Evolutionary conservation across 1,140 invertebrate species (phyloP), one percentile per base, ranked within the genome.

Genomic region (Trichomalopsis sarcophagae): DNA sequence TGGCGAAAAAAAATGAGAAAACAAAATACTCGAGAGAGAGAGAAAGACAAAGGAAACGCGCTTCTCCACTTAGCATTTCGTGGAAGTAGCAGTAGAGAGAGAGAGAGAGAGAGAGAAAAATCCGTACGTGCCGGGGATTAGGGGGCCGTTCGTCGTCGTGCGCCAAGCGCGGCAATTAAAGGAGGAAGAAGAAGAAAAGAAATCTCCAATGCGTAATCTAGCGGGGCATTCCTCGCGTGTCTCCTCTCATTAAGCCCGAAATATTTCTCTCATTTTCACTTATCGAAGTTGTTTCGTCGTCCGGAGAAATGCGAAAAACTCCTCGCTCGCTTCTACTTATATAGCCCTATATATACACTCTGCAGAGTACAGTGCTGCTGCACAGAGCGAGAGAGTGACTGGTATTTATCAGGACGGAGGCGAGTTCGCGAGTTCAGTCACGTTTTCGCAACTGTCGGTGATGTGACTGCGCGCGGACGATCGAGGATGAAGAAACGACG

Each of bases 361-460:
- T 11, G 33, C 17, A 23, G 27, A 7, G 7, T 11, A 11, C n/a
- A 71, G 68, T 27, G 36, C 27, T 27, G n/a, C 14, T 55, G 23
- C 11, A 50, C 17, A 68, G 62, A 40, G 36, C 33, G 33, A 36
- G 4, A 36, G 69, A 74, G 55, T 68, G 33, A 47, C 73, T 69
- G 50, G 47, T 79, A 80, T 75, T 79, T 78, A 78, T 77, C 73
- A 17, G 55, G 13, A 2, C 2, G 68, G 27, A 71, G 11, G 2
- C 0, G 66, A 74, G 68, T 74, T 74, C 30, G 40, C 27, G 78
- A 86, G 69, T 84, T 81, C 79, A 68, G 82, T 84, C 86, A 86
- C 82, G 86, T 86, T 78, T 55, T 74, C 80, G 66, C 47, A 44
- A 82, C 84, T 73, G 84, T 84, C 82, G 79, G 36, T 55, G 82